These are phyloP conservation scores for Columba livia DNA, from an alignment of 2,113 vertebrate genomes.

Conservation along the genomic window DNA sequence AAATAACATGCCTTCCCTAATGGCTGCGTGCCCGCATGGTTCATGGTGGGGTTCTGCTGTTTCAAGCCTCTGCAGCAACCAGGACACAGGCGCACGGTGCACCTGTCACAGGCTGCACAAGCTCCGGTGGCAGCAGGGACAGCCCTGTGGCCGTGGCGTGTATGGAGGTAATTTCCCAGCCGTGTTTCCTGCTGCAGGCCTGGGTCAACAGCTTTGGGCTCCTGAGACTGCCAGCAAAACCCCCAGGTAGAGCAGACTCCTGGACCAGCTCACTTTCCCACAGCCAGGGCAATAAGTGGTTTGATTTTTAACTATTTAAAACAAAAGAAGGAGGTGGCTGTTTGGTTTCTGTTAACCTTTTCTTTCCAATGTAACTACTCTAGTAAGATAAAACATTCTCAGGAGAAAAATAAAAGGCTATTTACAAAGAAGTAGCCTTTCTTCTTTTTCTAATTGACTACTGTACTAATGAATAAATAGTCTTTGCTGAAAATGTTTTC, in stretches of 20 bases:
- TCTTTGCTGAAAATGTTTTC: background rate
- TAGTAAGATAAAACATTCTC: background rate
- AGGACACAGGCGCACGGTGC: accelerated
- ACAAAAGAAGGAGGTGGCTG: conserved; percentile 9
- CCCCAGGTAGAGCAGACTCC: background rate
- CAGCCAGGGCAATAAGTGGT: background rate
- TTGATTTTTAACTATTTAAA: conserved; percentile 50
- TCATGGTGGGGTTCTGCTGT: background rate
- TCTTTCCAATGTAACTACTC: background rate
- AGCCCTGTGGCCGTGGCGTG: accelerated
- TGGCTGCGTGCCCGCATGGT: background rate
- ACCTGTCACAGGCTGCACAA: background rate
- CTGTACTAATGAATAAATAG: background rate
- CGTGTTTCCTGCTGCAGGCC: background rate
- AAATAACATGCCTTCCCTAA: background rate
- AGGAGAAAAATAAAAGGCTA: background rate
- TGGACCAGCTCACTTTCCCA: background rate
- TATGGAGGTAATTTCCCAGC: background rate
- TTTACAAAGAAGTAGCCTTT: background rate
- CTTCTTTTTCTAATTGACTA: background rate
- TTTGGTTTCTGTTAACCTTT: conserved; percentile 23
- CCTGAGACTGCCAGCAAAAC: background rate
- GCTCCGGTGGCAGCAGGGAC: background rate
- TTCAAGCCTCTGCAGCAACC: background rate
- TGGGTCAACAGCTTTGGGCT: background rate